Conservation (phyloP, 2,113 vertebrate genomes). For the Calypte anna region DNA sequence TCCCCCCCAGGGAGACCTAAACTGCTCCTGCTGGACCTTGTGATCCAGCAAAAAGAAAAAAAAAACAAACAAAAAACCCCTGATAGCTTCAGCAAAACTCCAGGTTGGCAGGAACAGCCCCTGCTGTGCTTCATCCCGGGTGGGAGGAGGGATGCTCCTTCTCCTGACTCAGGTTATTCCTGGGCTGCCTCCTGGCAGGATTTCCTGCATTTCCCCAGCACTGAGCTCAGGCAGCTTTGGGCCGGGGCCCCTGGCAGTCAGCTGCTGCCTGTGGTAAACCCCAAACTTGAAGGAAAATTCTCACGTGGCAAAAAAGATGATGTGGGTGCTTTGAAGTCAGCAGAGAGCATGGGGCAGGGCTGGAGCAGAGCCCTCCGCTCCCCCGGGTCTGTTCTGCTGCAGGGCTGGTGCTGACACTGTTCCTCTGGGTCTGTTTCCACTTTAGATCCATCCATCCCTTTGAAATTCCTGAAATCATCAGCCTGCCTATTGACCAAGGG, state of each 20-base stretch:
- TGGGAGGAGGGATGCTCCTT: background rate
- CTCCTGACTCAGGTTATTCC: background rate
- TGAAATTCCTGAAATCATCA: constrained; percentile 86
- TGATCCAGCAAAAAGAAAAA: background rate
- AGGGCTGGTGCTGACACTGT: background rate
- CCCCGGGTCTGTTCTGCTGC: background rate
- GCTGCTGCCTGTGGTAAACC: constrained; percentile 11
- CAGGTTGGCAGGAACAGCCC: background rate
- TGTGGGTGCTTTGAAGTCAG: constrained; percentile 2
- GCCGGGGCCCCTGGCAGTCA: background rate
- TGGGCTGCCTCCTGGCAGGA: background rate
- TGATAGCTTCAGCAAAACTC: background rate
- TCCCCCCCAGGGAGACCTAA: background rate
- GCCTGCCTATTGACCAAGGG: constrained; percentile 83
- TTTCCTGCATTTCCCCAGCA: background rate
- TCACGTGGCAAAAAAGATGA: background rate
- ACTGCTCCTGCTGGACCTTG: background rate
- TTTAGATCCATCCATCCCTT: constrained; percentile 87
- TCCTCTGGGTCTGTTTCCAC: constrained; percentile 3
- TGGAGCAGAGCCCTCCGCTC: background rate
- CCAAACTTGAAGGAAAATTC: constrained; percentile 6
- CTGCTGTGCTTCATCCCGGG: accelerated
- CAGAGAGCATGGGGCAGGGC: background rate
- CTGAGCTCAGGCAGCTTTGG: background rate
- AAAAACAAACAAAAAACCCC: no score